These are phyloP conservation scores for Hippoglossus hippoglossus DNA, from an alignment of 2,797 vertebrate species.

Conservation along the genomic window DNA sequence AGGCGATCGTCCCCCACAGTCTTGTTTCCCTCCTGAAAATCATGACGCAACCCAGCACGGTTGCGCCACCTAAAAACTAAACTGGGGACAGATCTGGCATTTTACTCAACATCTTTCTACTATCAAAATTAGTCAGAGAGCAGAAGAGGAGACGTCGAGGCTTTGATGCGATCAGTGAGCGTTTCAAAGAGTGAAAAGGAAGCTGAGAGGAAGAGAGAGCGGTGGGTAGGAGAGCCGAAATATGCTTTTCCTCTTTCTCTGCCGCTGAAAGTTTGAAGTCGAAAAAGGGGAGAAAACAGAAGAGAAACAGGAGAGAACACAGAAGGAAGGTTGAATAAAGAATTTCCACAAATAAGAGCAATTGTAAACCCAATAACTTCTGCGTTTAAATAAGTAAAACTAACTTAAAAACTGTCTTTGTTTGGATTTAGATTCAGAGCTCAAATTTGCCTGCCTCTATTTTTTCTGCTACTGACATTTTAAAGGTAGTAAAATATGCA, in stretches of 20 bases:
- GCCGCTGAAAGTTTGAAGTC: constrained; percentile 36
- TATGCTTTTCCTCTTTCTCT: constrained; percentile 66
- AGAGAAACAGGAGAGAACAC: background rate
- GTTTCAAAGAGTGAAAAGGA: constrained; percentile 70
- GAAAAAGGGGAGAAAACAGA: constrained; percentile 26
- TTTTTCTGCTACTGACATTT: background rate
- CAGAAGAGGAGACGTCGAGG: constrained; percentile 46
- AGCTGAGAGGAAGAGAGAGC: constrained; percentile 66
- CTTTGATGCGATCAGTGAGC: constrained; percentile 69
- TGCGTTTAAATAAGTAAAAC: constrained; percentile 9
- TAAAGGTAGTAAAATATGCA: background rate
- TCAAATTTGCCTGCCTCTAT: constrained; percentile 9
- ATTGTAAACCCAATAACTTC: background rate
- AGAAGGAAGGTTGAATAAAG: background rate
- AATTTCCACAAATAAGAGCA: background rate
- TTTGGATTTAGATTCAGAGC: background rate
- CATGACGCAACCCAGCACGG: constrained; percentile 55
- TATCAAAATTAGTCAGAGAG: constrained; percentile 82
- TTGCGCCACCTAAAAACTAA: constrained; percentile 37
- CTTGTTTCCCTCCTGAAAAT: constrained; percentile 25
- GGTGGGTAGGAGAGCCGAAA: constrained; percentile 57
- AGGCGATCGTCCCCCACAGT: constrained; percentile 12
- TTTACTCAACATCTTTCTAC: constrained; percentile 55
- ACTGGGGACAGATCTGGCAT: constrained; percentile 21
- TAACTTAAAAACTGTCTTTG: no score